Base-by-base conservation (phyloP, 2,113 vertebrate species). In the Hippocampus zosterae region DNA sequence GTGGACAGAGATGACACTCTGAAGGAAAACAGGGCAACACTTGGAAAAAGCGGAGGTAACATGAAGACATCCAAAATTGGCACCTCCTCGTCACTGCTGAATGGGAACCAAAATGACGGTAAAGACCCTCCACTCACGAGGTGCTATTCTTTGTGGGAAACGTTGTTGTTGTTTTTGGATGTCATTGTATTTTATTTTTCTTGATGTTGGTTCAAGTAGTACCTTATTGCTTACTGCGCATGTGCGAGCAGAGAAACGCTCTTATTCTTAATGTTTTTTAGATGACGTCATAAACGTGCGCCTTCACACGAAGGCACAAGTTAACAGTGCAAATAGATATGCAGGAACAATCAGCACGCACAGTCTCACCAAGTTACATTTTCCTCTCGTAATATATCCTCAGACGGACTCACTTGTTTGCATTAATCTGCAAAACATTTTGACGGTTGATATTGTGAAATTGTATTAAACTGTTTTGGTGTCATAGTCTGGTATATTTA, bases 81-180 rank as follows among this genome's bases (percentile, higher is more conserved):
- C 33, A 83, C 87, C 53, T 67, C 79, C n/a, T 82, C 90, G 50
- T 85, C 89, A 5, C 75, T 87, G 8, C 67, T 85, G 70, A 91
- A 91, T 76, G 91, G 90, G 37, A 91, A 79, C 67, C 83, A 89
- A 70, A 86, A 88, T 88, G 83, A 70, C 53, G 37, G 62, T 69
- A 60, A 69, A 41, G 33, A 41, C 37, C 8, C 37, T 23, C 15
- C n/a, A 27, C n/a, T 42, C 37, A n/a, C n/a, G 56, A 70, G 40
- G 40, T 57, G 53, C 40, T 9, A 19, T 50, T 50, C 37, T 19
- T 56, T 6, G n/a, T 41, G 3, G 13, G 15, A 1, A n/a, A 0
- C 5, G 4, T 15, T n/a, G 13, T 27, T 65, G 8, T 16, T 44
- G 13, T 56, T 57, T 53, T 53, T 6, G 15, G n/a, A 10, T 25